Percentiles rank a stretch among this genome's conserved stretches.
phyloP scores from a whole-genome alignment of 2,888 invertebrate genomes.

The Noctua janthe region DNA sequence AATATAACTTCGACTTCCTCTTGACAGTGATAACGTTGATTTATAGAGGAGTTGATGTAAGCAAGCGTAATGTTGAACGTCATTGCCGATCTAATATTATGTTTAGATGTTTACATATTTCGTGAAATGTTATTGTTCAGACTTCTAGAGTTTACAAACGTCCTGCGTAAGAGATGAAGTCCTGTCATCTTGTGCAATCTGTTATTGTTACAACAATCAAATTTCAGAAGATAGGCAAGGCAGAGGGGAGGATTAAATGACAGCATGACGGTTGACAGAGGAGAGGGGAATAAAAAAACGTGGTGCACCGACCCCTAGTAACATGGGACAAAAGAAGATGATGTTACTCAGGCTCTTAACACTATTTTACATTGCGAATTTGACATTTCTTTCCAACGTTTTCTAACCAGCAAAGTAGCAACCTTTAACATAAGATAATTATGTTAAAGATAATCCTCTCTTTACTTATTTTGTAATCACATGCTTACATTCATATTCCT shows the following conservation, averaged over 20 bases:
- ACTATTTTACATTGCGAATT: neutral
- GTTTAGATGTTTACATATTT: conserved; percentile 32
- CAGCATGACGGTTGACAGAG: neutral
- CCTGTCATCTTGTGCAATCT: neutral
- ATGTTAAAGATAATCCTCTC: conserved; percentile 10
- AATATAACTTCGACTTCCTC: conserved; percentile 55
- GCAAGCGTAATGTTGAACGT: conserved; percentile 30
- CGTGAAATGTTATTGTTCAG: conserved; percentile 13
- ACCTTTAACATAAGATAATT: neutral
- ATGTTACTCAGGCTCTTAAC: neutral
- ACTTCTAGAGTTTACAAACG: neutral
- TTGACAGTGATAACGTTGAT: conserved; percentile 54
- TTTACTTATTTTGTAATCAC: conserved; percentile 2
- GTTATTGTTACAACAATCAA: conserved; percentile 4
- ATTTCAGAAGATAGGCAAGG: neutral
- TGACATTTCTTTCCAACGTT: neutral
- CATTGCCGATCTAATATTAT: conserved; percentile 29
- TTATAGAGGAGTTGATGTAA: conserved; percentile 43
- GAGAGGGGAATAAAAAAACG: neutral
- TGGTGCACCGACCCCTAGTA: no score
- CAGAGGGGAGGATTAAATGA: neutral
- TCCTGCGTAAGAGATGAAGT: conserved; percentile 1
- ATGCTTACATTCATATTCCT: conserved; percentile 1
- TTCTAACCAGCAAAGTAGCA: neutral
- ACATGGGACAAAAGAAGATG: no score